phyloP scores from a whole-genome alignment of 2,888 invertebrate genomes.

The Eupithecia exiguata region DNA sequence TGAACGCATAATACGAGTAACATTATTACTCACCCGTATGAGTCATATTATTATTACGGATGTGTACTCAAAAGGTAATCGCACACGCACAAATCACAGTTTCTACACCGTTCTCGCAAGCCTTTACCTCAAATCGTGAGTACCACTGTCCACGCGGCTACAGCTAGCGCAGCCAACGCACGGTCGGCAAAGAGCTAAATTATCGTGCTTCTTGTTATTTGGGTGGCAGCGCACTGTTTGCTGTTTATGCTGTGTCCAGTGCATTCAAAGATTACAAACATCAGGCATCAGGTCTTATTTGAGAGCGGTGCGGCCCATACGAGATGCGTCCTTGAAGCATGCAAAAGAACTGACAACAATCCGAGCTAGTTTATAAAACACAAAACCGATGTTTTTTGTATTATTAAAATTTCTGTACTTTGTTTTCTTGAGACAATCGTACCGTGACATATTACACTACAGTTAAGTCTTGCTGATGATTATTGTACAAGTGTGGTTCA shows the following conservation, averaged over 20 bases:
- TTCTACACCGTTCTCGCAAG: too few relatives aligned
- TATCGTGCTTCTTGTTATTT: neutral
- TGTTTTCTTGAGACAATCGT: neutral
- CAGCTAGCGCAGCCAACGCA: neutral
- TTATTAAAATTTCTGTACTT: too few relatives aligned
- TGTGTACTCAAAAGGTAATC: neutral
- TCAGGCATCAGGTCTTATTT: too few relatives aligned
- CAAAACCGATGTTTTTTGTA: neutral
- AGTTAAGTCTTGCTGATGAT: neutral
- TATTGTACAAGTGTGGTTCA: neutral
- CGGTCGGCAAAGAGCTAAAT: neutral
- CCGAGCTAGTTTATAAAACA: too few relatives aligned
- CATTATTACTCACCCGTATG: too few relatives aligned
- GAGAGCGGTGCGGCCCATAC: neutral
- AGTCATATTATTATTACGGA: too few relatives aligned
- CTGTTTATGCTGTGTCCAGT: neutral
- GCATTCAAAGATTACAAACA: neutral
- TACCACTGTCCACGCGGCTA: neutral
- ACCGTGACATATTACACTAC: neutral
- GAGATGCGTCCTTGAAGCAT: neutral
- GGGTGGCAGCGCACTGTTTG: neutral
- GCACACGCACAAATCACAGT: neutral
- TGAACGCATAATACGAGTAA: neutral
- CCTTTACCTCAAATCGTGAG: neutral
- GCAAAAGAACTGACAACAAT: too few relatives aligned